Base-by-base conservation (phyloP, 1,140 invertebrate species). In the Drosophila cardini region DNA sequence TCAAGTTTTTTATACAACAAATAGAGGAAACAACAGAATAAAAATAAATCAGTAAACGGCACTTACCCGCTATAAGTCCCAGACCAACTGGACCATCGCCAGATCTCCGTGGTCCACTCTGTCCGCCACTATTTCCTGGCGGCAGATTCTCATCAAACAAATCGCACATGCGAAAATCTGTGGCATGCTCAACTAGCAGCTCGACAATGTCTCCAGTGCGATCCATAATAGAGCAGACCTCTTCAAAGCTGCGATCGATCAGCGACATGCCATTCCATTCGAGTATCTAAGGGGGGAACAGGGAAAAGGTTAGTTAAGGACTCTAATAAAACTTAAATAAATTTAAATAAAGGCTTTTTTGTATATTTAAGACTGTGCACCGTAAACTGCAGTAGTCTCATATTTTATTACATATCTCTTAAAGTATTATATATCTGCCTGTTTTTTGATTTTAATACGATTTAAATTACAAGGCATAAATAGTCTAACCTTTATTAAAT, bases 161-260 rank as follows among this genome's bases (percentile, higher is more conserved):
- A 92, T 95, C 96, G 78, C 94, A 95, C 94, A 94, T 94, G 80
- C 95, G 76, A 90, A 95, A 93, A 92, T 96, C 95, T 72, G 94
- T 94, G 89, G 95, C 93, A 92, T 96, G 96, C 90, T 97, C 96
- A 30, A 98, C 95, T 32, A 97, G 92, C 40, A 98, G 92, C 90
- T 98, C 97, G 1, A 96, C 96, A 56, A 95, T 94, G 84, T 98
- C 97, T 11, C 96, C 95, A 26, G 95, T 96, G 61, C 93, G 91
- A 83, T 98, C 97, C 93, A 98, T 96, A 77, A 98, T 97, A 48
- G 95, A 94, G 86, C 95, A 96, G 6, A 96, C 95, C 91, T 98
- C 97, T 91, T 99, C 97, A 91, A 98, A 98, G 63, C 96, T 98
- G 40, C 96, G 95, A 93, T 98, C 97, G 11, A 96, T 96, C 40